phyloP scores from a whole-genome alignment of 2,888 invertebrate genomes.

The Aphelenchoides bicaudatus region DNA sequence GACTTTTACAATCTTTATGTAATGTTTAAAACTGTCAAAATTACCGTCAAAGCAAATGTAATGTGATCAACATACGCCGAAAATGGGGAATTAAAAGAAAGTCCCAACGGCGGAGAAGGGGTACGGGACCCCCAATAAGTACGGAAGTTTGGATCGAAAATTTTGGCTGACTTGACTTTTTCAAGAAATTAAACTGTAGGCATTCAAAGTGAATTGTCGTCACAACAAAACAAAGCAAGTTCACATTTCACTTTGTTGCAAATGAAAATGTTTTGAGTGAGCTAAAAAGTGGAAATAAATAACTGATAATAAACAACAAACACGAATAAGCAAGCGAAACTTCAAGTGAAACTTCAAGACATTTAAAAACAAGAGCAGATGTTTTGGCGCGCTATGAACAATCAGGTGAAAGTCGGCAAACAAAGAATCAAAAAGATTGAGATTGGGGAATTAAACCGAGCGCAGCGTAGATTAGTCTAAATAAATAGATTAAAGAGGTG shows the following conservation, averaged over 20 bases:
- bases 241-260: not conserved
- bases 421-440: too few relatives aligned
- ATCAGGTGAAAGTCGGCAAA: too few relatives aligned
- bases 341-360: too few relatives aligned
- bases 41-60: slow-evolving; percentile 20
- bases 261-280: slow-evolving; percentile 3
- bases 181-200: not conserved
- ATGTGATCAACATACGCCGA: slow-evolving; percentile 57
- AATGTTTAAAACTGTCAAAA: too few relatives aligned
- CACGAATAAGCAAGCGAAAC: too few relatives aligned
- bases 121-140: not conserved
- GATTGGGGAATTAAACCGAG: too few relatives aligned
- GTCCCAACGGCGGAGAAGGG: slow-evolving; percentile 24
- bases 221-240: not conserved
- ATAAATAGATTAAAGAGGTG: too few relatives aligned
- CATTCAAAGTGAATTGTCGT: not conserved
- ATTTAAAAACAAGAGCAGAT: too few relatives aligned
- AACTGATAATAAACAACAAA: too few relatives aligned
- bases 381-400: too few relatives aligned
- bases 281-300: too few relatives aligned
- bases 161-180: slow-evolving; percentile 32
- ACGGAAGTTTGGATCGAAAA: slow-evolving; percentile 32
- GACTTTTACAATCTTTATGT: not conserved
- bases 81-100: slow-evolving; percentile 57
- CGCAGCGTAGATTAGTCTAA: too few relatives aligned